Evolutionary conservation across 2,797 vertebrate species (phyloP).

Genomic region (Podarcis siculus): DNA sequence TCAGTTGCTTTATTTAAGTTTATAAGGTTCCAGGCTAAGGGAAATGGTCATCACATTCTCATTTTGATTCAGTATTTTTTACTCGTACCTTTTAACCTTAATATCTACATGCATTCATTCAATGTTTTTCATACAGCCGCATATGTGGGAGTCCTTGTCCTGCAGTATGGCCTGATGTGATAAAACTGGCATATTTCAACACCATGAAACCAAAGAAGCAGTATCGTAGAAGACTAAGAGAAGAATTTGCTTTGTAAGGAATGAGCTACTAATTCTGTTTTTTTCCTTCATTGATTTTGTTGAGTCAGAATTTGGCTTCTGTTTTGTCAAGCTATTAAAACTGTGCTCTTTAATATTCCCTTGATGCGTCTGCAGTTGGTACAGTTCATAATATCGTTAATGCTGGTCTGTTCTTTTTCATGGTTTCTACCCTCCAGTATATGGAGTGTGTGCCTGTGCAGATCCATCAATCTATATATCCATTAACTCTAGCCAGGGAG

Average conservation of each 20-base stretch:
- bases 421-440: background rate
- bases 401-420: background rate
- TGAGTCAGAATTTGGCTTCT: background rate
- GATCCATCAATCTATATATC: background rate
- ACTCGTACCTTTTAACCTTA: background rate
- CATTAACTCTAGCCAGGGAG: background rate
- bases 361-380: background rate
- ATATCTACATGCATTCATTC: background rate
- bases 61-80: background rate
- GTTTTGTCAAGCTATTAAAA: background rate
- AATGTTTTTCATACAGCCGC: constrained; percentile 82
- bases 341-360: background rate
- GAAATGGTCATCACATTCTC: background rate
- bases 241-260: constrained; percentile 98
- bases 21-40: background rate
- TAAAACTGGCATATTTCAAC: constrained; percentile 99
- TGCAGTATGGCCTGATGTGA: constrained; percentile 98
- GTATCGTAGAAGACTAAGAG: constrained; percentile 93
- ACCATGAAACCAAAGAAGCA: constrained; percentile 99
- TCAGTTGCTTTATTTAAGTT: background rate
- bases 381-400: background rate
- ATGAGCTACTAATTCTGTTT: background rate
- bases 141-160: constrained; percentile 98
- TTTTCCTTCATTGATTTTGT: background rate
- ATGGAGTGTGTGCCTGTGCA: background rate